Percentiles rank a stretch among this genome's conserved stretches.
phyloP scores from a whole-genome alignment of 2,888 invertebrate genomes.

The Eilema depressum region DNA sequence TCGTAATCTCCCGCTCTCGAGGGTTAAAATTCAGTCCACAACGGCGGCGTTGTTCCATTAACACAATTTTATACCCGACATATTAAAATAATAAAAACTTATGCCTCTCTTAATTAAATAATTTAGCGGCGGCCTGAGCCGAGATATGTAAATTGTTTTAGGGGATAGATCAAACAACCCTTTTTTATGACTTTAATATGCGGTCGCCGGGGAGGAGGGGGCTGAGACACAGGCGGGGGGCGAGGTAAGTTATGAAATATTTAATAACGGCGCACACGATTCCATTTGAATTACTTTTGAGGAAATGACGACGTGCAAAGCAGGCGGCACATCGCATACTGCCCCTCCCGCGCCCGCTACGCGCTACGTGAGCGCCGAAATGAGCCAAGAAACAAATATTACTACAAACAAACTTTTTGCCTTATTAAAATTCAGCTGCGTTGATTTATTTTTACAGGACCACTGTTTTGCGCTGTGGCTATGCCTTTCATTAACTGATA shows the following conservation, averaged over 20 bases:
- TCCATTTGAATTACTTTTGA: constrained; percentile 87
- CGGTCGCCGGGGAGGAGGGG: constrained; percentile 77
- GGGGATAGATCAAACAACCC: constrained; percentile 88
- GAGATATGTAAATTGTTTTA: constrained; percentile 88
- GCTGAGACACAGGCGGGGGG: constrained; percentile 61
- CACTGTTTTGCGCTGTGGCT: constrained; percentile 38
- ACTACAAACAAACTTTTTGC: constrained; percentile 69
- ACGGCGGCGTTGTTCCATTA: constrained; percentile 81
- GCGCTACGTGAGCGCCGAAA: constrained; percentile 59
- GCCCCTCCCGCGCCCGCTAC: constrained; percentile 43
- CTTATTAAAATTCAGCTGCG: constrained; percentile 66
- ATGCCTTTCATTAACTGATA: not conserved
- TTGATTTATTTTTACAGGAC: constrained; percentile 46
- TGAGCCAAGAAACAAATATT: constrained; percentile 71
- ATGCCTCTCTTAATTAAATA: constrained; percentile 88
- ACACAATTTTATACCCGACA: constrained; percentile 86
- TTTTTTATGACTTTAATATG: constrained; percentile 88
- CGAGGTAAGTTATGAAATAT: constrained; percentile 87
- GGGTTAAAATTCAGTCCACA: constrained; percentile 76
- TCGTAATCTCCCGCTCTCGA: constrained; percentile 73
- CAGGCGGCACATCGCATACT: constrained; percentile 70
- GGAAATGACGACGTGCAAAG: constrained; percentile 84
- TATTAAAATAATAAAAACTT: constrained; percentile 88
- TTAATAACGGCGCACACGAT: constrained; percentile 87
- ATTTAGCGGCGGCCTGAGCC: constrained; percentile 85